Evolutionary conservation across 2,113 vertebrate species (phyloP).

Genomic region (Cairina moschata): DNA sequence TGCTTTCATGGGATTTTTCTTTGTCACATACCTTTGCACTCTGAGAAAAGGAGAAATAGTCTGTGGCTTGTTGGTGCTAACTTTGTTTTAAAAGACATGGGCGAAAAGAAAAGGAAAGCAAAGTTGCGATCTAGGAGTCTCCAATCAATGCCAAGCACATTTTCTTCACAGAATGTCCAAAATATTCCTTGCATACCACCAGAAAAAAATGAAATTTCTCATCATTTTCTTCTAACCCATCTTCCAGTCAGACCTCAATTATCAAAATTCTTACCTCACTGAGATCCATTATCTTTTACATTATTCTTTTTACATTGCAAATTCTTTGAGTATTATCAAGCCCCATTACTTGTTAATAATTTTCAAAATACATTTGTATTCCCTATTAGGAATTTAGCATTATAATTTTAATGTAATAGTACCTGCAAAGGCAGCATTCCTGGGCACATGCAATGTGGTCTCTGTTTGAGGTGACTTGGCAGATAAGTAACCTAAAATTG

Average conservation of each 20-base stretch:
- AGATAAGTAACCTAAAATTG: neutral
- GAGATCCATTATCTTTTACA: neutral
- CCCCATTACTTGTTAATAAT: neutral
- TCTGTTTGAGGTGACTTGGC: neutral
- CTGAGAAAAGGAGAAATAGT: neutral
- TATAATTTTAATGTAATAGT: rapidly evolving
- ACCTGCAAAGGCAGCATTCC: neutral
- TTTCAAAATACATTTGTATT: neutral
- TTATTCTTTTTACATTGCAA: neutral
- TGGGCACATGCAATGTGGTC: neutral
- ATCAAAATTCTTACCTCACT: neutral
- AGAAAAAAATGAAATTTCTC: neutral
- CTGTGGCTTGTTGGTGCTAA: neutral
- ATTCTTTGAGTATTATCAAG: neutral
- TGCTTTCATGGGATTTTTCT: conserved; percentile 23
- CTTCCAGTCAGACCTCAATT: neutral
- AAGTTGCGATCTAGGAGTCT: neutral
- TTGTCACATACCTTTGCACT: neutral
- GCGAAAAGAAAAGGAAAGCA: neutral
- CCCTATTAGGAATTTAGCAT: neutral
- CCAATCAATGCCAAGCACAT: neutral
- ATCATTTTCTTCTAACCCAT: neutral
- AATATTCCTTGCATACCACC: neutral
- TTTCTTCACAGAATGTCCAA: neutral
- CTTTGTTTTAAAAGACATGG: neutral